Evolutionary conservation across 2,113 vertebrate species (phyloP).

Genomic region (Stictonetta naevosa): DNA sequence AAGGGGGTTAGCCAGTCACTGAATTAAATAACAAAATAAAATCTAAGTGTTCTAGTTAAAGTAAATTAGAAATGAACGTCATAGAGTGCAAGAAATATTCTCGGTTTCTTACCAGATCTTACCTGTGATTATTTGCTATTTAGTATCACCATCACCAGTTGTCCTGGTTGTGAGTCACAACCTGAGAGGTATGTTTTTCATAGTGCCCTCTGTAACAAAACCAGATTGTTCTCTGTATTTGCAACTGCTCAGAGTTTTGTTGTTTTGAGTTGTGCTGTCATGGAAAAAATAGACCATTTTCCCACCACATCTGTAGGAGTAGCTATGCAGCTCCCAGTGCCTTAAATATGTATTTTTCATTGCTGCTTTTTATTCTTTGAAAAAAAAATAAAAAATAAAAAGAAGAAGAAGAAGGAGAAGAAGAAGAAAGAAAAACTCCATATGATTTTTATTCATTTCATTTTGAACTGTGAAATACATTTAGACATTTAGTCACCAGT

Average conservation of each 20-base stretch:
- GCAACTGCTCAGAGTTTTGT: background rate
- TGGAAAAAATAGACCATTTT: background rate
- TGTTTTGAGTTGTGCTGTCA: background rate
- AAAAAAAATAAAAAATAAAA: background rate
- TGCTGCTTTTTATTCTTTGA: background rate
- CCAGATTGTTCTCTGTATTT: background rate
- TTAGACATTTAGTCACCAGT: background rate
- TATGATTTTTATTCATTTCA: background rate
- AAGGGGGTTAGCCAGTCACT: background rate
- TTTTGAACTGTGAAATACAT: background rate
- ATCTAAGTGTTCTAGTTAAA: background rate
- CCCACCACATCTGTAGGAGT: background rate
- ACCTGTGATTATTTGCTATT: background rate
- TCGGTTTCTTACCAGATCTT: background rate
- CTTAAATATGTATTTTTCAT: background rate
- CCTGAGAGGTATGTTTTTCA: background rate
- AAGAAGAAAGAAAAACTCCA: background rate
- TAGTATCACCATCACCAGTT: background rate
- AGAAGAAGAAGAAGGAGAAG: no score
- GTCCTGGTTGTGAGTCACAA: background rate
- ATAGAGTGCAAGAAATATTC: background rate
- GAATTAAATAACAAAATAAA: constrained; percentile 3
- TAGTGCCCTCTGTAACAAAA: background rate
- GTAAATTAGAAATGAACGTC: constrained; percentile 2
- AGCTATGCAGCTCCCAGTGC: background rate